phyloP scores from a whole-genome alignment of 2,888 invertebrate species.

The Temnothorax unifasciatus region DNA sequence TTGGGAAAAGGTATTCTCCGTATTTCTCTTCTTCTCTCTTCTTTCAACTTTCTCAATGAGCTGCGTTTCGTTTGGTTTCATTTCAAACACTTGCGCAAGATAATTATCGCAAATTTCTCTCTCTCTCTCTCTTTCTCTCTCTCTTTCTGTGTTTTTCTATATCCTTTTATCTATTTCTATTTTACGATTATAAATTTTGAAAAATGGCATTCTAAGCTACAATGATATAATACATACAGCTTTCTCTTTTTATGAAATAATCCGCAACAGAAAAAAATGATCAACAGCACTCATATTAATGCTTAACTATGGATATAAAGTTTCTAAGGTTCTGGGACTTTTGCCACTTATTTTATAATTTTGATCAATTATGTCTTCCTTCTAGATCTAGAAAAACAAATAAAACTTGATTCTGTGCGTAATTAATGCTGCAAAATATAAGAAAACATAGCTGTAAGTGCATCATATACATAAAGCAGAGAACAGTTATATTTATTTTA shows the following conservation, averaged over 20 bases:
- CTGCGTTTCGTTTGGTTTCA: conserved; percentile 12
- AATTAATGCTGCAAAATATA: neutral
- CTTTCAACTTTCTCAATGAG: conserved; percentile 34
- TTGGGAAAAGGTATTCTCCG: conserved; percentile 47
- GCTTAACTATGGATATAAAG: neutral
- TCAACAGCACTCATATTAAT: neutral
- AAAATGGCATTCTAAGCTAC: neutral
- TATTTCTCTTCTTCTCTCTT: neutral
- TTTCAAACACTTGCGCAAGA: conserved; percentile 25
- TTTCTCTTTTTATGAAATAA: neutral
- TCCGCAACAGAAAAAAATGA: neutral
- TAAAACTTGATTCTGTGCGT: neutral
- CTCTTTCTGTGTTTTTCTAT: neutral
- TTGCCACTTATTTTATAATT: neutral
- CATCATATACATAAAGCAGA: neutral
- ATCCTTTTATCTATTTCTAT: neutral
- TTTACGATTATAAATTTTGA: conserved; percentile 1
- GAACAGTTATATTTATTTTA: neutral
- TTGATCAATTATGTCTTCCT: neutral
- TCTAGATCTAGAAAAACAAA: neutral
- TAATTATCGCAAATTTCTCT: conserved; percentile 26
- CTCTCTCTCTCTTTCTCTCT: neutral
- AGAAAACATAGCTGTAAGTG: neutral
- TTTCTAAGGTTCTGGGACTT: neutral
- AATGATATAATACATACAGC: neutral